A percentile compares a stretch with the other conserved stretches of the same genome.
phyloP scores from a whole-genome alignment of 2,113 vertebrate species.

The Stictonetta naevosa region DNA sequence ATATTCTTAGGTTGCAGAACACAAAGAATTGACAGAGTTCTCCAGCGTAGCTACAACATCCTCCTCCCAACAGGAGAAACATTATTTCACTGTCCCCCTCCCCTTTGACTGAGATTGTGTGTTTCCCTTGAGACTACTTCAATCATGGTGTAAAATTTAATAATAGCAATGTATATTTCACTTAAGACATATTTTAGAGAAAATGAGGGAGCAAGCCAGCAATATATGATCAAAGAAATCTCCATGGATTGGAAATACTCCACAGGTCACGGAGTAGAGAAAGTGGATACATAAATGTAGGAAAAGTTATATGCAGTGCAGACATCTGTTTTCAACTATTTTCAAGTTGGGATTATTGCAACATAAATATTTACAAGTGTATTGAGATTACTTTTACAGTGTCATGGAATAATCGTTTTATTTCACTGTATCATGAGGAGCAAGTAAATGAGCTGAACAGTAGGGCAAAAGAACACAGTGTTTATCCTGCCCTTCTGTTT shows the following conservation, averaged over 20 bases:
- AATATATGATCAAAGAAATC: not conserved
- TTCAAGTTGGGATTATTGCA: slow-evolving; percentile 1
- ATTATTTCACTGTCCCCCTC: not conserved
- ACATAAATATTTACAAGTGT: not conserved
- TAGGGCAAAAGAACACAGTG: not conserved
- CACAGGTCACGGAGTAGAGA: not conserved
- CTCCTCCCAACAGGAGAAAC: not conserved
- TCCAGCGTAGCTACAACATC: not conserved
- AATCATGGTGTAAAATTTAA: not conserved
- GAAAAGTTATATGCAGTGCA: not conserved
- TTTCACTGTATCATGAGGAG: not conserved
- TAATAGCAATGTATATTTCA: not conserved
- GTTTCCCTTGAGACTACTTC: not conserved
- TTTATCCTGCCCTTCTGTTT: not conserved
- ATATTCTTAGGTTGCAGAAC: slow-evolving; percentile 1
- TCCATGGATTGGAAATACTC: not conserved
- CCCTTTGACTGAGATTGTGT: not conserved
- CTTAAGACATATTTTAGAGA: not conserved
- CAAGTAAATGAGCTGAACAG: not conserved
- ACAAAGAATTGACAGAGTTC: not conserved
- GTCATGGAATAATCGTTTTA: not conserved
- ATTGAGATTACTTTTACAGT: not conserved
- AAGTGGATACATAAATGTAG: not conserved
- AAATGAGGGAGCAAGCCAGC: not conserved
- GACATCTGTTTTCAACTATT: not conserved